Conservation (phyloP, 2,797 vertebrate species). For the Falco novaeseelandiae region DNA sequence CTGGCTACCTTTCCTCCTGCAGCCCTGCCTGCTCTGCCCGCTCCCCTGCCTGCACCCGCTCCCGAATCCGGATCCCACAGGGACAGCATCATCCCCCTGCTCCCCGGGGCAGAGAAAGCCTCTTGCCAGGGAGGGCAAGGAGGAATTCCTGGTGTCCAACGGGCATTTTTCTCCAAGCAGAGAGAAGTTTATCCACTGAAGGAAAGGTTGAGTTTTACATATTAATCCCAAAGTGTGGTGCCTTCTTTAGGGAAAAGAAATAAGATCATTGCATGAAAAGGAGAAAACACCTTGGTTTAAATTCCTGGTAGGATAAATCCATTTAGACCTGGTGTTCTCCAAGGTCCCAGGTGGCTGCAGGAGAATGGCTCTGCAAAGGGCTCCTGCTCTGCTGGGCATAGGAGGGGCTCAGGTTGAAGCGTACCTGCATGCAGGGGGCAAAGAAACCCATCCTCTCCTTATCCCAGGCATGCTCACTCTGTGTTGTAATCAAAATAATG, state of each 20-base stretch:
- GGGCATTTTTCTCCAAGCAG: neutral
- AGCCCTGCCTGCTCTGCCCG: neutral
- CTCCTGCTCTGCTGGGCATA: neutral
- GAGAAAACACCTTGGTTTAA: neutral
- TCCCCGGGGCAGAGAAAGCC: neutral
- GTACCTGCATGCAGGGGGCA: rapidly evolving
- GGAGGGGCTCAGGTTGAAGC: neutral
- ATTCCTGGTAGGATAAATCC: neutral
- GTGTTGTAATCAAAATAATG: neutral
- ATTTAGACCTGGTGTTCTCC: neutral
- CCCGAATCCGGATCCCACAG: neutral
- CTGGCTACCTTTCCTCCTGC: neutral
- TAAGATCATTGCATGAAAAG: neutral
- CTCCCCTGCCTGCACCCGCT: neutral
- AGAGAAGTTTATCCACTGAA: neutral
- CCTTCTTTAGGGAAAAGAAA: neutral
- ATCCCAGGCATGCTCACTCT: neutral
- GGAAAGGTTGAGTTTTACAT: neutral
- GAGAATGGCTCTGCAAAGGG: neutral
- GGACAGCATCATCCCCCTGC: neutral
- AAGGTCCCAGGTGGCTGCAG: neutral
- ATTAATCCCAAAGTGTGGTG: rapidly evolving
- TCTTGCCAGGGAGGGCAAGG: neutral
- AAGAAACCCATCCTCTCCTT: neutral
- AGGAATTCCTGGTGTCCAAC: neutral